Conservation (phyloP, 2,797 vertebrate species). For the Cuniculus paca region DNA sequence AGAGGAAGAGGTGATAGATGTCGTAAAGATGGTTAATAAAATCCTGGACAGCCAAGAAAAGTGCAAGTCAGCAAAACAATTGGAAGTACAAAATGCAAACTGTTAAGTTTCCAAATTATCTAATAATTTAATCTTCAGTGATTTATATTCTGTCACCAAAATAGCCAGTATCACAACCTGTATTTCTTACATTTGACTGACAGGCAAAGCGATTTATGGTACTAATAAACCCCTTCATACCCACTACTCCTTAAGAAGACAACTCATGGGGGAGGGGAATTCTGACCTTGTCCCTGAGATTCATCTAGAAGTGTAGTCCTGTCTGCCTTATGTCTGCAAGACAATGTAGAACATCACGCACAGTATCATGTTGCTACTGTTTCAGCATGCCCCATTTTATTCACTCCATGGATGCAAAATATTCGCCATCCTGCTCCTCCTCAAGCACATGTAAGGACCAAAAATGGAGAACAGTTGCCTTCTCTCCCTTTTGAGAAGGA, state of each 20-base stretch:
- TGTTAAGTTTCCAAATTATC: slow-evolving; percentile 92
- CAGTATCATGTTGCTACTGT: not conserved
- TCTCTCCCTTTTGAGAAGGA: not conserved
- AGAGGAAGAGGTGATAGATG: slow-evolving; percentile 90
- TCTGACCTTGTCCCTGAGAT: slow-evolving; percentile 85
- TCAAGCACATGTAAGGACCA: not conserved
- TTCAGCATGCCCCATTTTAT: not conserved
- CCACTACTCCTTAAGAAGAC: slow-evolving; percentile 85
- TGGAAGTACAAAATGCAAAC: slow-evolving; percentile 90
- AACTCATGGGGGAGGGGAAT: slow-evolving; percentile 49
- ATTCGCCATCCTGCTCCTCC: slow-evolving; percentile 32
- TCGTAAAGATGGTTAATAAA: slow-evolving; percentile 90
- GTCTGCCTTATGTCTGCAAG: slow-evolving; percentile 75
- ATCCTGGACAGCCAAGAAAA: slow-evolving; percentile 89
- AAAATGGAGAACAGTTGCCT: not conserved
- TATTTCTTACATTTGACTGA: slow-evolving; percentile 88
- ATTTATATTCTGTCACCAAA: slow-evolving; percentile 89
- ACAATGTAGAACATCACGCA: not conserved
- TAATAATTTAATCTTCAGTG: slow-evolving; percentile 90
- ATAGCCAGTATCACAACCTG: slow-evolving; percentile 85
- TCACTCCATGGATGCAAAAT: not conserved
- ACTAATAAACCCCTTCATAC: slow-evolving; percentile 87
- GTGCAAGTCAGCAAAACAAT: slow-evolving; percentile 92
- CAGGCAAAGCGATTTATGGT: slow-evolving; percentile 87
- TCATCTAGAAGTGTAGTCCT: slow-evolving; percentile 82